Evolutionary conservation across 1,140 invertebrate genomes (phyloP), one percentile per base, ranked within the genome.

Genomic region (Ephestia elutella): DNA sequence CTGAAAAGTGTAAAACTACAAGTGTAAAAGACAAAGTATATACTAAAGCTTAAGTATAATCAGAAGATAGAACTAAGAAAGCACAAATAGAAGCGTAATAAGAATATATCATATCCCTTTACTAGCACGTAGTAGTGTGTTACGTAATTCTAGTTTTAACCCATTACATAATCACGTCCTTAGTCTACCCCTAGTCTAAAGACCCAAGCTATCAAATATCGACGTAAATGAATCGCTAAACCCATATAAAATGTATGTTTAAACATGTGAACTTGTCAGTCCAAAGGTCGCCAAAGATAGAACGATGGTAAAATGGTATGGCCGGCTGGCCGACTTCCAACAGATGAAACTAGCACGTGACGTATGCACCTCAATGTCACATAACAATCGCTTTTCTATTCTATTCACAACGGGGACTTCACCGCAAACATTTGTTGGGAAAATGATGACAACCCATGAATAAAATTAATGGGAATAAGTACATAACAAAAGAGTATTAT

Each of bases 91-190:
- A 81, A 80, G 75, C 73, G 67, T 58, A 44, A 51, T 51, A 19
- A 32, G 54, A 44, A 44, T 57, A 62, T 71, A 73, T 83, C 82
- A 87, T 86, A 86, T 86, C 82, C 82, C 82, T 87, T 87, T 87
- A 87, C 82, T 86, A 85, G 81, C 67, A 62, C 62, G 4, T 25
- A 53, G 38, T 25, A 21, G 5, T 50, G 18, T 19, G 49, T 53
- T 53, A 25, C 21, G 50, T 53, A 25, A 53, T 25, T 7, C 7
- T 15, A 44, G 2, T 44, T 15, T 44, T 17, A 5, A 44, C 38
- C 38, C n/a, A 44, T 13, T 11, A 38, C 11, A 38, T 2, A 13
- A 11, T 44, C 38, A 10, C 38, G 13, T 44, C 38, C n/a, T 44
- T 5, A 7, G 9, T 32, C 30, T 32, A 32, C 30, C 30, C 30